A percentile compares a stretch with the other conserved stretches of the same genome.
Evolutionary conservation across 2,797 vertebrate genomes (phyloP).

Genomic region (Macrochelys suwanniensis): DNA sequence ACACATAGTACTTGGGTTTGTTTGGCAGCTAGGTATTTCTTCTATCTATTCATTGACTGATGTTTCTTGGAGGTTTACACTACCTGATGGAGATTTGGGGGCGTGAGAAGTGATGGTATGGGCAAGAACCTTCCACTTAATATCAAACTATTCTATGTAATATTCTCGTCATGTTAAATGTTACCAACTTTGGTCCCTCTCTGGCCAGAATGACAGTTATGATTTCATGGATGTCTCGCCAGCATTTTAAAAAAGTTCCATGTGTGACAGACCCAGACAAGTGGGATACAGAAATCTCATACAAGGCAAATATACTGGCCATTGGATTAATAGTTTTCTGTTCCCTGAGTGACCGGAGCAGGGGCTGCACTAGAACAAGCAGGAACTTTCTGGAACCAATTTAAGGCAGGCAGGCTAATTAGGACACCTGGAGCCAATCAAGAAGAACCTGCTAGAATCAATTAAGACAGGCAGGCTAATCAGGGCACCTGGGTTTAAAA

Average conservation of each 20-base stretch:
- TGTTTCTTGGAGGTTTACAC: background rate
- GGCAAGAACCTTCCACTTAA: constrained; percentile 6
- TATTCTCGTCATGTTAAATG: background rate
- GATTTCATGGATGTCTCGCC: background rate
- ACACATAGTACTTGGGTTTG: background rate
- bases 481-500: too few species aligned
- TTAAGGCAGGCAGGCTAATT: too few species aligned
- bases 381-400: too few species aligned
- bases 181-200: background rate
- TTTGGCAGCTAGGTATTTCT: constrained; percentile 38
- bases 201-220: background rate
- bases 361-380: too few species aligned
- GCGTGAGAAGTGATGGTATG: background rate
- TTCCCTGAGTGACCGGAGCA: too few species aligned
- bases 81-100: background rate
- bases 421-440: too few species aligned
- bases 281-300: too few species aligned
- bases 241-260: background rate
- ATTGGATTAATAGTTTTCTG: too few species aligned
- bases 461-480: too few species aligned
- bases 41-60: background rate
- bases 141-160: background rate
- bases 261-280: too few species aligned
- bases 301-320: too few species aligned
- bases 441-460: too few species aligned